Evolutionary conservation across 2,888 invertebrate genomes (phyloP).

Genomic region (Synanthedon andrenaeformis): DNA sequence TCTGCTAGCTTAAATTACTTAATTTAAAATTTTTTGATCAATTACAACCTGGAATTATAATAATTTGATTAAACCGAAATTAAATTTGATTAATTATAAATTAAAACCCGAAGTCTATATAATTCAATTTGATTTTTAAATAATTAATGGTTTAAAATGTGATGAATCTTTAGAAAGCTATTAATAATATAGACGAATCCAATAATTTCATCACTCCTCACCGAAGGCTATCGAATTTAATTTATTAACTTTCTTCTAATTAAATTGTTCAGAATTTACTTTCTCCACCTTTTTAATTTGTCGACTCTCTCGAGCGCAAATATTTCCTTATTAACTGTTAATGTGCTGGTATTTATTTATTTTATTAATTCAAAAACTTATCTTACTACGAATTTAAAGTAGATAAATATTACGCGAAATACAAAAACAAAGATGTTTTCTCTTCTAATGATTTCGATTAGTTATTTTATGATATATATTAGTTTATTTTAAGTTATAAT

Average conservation of each 20-base stretch:
- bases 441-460: too few species aligned
- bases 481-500: too few species aligned
- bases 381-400: neutral
- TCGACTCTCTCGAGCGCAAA: neutral
- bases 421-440: too few species aligned
- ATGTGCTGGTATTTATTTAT: neutral
- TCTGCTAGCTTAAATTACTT: too few species aligned
- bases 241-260: conserved; percentile 63
- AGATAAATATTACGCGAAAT: neutral
- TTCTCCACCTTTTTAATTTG: neutral
- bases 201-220: conserved; percentile 54
- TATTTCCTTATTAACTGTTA: neutral
- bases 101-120: too few species aligned
- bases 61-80: too few species aligned
- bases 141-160: too few species aligned
- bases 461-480: too few species aligned
- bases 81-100: too few species aligned
- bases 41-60: too few species aligned
- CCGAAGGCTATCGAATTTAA: conserved; percentile 44
- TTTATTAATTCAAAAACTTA: neutral
- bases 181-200: conserved; percentile 36
- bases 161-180: neutral
- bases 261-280: conserved; percentile 39
- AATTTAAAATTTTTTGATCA: too few species aligned
- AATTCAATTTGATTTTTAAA: too few species aligned